Conservation (phyloP, 2,797 vertebrate genomes). For the Mycteria americana region DNA sequence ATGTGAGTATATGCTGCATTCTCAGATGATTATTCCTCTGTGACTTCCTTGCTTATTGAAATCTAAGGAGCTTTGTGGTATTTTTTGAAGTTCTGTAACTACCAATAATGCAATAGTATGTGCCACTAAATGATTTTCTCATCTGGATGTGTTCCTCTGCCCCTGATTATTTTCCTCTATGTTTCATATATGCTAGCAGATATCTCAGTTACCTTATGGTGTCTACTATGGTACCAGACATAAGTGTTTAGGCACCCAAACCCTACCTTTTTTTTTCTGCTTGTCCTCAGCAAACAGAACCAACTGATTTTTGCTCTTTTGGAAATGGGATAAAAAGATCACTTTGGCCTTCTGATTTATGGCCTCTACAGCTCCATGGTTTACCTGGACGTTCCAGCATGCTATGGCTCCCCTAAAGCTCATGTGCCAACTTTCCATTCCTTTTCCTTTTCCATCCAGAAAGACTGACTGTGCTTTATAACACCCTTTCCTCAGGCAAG, state of each 20-base stretch:
- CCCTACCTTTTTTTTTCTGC: not conserved
- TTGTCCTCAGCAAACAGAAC: not conserved
- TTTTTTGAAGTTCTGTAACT: not conserved
- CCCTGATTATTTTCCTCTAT: not conserved
- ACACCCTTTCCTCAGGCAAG: not conserved
- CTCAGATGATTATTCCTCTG: not conserved
- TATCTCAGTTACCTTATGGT: not conserved
- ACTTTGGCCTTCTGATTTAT: not conserved
- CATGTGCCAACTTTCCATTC: not conserved
- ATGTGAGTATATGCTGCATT: not conserved
- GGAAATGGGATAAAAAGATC: not conserved
- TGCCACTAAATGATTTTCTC: not conserved
- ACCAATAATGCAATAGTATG: not conserved
- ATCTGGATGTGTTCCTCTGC: not conserved
- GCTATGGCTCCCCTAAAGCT: not conserved
- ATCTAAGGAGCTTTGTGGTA: not conserved
- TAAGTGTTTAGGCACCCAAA: not conserved
- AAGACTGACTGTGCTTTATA: not conserved
- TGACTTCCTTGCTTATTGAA: not conserved
- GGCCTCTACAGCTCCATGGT: not conserved
- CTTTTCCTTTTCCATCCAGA: not conserved
- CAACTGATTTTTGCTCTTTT: not conserved
- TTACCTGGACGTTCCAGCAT: not conserved
- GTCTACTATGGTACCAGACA: not conserved
- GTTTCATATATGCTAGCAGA: not conserved